Conservation (phyloP, 2,113 vertebrate genomes). For the Gorilla gorilla region DNA sequence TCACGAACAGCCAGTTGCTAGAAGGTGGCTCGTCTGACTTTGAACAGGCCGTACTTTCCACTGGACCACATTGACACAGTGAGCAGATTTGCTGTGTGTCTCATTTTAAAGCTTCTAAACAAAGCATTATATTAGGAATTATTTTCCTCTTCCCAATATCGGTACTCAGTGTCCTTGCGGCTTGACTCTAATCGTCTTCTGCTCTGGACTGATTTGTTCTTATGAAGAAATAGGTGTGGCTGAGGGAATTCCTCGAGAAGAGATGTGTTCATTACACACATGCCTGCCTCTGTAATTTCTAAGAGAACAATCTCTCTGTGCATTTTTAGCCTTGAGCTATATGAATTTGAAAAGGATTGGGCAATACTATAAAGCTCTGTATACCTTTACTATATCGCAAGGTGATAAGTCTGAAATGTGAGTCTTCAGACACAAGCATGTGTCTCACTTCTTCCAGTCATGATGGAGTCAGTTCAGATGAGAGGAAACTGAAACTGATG, state of each 20-base stretch:
- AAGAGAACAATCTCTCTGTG: conserved; percentile 41
- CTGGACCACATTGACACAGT: not conserved
- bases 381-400: conserved; percentile 9
- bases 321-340: conserved; percentile 13
- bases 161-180: not conserved
- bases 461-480: conserved; percentile 24
- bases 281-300: conserved; percentile 35
- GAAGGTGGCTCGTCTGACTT: not conserved
- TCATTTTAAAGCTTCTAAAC: conserved; percentile 16
- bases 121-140: not conserved
- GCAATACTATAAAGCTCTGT: conserved; percentile 13
- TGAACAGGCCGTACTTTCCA: not conserved
- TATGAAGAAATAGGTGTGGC: not conserved
- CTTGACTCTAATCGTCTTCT: conserved; percentile 29
- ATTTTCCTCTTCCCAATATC: not conserved
- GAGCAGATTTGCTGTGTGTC: not conserved
- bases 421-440: not conserved
- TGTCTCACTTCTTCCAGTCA: conserved; percentile 38
- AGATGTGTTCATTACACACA: conserved; percentile 29
- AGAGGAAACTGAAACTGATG: not conserved
- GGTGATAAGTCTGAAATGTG: not conserved
- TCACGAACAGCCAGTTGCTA: not conserved
- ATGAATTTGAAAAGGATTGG: conserved; percentile 39
- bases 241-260: conserved; percentile 44
- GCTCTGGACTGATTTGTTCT: conserved; percentile 44